Conservation (phyloP, 2,888 invertebrate genomes). For the Temnothorax ravouxi region DNA sequence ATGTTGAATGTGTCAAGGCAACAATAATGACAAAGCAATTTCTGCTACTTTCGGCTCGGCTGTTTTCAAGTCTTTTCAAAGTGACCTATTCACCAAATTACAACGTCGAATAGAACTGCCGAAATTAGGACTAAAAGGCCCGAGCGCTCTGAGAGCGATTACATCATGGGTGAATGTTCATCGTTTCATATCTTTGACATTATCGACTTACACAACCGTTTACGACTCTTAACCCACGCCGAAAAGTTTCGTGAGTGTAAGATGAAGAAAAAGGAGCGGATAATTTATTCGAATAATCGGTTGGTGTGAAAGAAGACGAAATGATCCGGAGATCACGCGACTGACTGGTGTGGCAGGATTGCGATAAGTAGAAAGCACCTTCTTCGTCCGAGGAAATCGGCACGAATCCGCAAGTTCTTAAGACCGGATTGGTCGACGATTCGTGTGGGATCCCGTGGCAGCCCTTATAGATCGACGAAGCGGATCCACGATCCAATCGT, state of each 20-base stretch:
- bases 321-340: slow-evolving; percentile 37
- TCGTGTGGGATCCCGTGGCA: slow-evolving; percentile 54
- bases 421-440: slow-evolving; percentile 55
- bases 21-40: background rate
- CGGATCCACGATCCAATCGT: slow-evolving; percentile 55
- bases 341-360: slow-evolving; percentile 33
- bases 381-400: slow-evolving; percentile 50
- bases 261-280: slow-evolving; percentile 19
- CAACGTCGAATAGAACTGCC: background rate
- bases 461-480: slow-evolving; percentile 65
- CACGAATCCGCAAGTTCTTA: slow-evolving; percentile 25
- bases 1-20: background rate
- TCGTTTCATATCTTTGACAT: background rate
- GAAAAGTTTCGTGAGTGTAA: slow-evolving; percentile 48
- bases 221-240: slow-evolving; percentile 49
- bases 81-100: background rate
- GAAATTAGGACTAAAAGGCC: slow-evolving; percentile 7
- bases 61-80: background rate
- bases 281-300: slow-evolving; percentile 37
- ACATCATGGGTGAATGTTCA: background rate
- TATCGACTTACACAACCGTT: slow-evolving; percentile 52
- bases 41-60: background rate
- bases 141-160: background rate
- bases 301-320: slow-evolving; percentile 57
- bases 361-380: slow-evolving; percentile 70